Conservation (phyloP, 1,140 invertebrate species). For the Lepeophtheirus salmonis region DNA sequence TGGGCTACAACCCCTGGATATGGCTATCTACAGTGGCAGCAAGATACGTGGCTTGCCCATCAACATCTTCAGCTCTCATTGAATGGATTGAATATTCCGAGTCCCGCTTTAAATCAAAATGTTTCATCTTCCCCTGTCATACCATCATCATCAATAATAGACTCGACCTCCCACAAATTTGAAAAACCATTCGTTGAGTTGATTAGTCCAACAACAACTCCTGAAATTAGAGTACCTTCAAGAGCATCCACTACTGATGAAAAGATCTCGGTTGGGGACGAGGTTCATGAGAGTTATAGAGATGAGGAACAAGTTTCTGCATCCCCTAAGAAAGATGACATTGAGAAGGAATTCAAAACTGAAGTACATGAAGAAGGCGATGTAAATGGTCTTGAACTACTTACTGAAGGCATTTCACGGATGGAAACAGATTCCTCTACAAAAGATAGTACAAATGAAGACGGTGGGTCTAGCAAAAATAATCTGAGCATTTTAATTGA, state of each 20-base stretch:
- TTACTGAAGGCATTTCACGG: conserved; percentile 19
- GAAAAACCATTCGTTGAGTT: not conserved
- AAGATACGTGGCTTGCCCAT: not conserved
- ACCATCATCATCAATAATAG: too few relatives aligned
- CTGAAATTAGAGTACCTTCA: not conserved
- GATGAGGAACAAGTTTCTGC: too few relatives aligned
- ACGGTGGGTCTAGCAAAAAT: conserved; percentile 9
- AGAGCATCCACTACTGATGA: not conserved
- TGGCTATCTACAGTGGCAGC: not conserved
- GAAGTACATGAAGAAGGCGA: not conserved
- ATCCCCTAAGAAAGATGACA: too few relatives aligned
- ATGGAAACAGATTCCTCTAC: conserved; percentile 19
- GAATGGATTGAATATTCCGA: too few relatives aligned
- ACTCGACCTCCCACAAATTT: too few relatives aligned
- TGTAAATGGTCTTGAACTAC: not conserved
- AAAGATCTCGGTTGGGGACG: not conserved
- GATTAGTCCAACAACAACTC: not conserved
- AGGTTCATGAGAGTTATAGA: too few relatives aligned
- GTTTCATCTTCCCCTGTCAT: too few relatives aligned
- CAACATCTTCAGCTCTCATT: not conserved
- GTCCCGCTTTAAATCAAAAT: not conserved
- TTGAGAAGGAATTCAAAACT: not conserved
- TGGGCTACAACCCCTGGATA: not conserved
- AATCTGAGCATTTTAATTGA: not conserved
- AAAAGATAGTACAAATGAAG: conserved; percentile 16